phyloP scores from a whole-genome alignment of 1,140 invertebrate species.

The Sogatella furcifera region DNA sequence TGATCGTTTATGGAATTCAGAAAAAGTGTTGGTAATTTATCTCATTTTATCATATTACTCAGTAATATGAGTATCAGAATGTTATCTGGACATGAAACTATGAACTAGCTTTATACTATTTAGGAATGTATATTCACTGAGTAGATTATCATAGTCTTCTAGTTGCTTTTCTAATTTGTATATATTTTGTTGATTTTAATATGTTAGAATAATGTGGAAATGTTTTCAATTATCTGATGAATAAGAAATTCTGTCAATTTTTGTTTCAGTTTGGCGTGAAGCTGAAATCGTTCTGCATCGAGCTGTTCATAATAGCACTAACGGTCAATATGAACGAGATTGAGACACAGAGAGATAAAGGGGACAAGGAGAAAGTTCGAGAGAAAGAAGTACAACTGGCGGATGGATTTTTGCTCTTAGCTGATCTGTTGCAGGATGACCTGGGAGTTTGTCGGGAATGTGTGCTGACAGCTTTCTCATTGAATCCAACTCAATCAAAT shows the following conservation, averaged over 20 bases:
- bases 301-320: conserved; percentile 58
- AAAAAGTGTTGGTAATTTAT: no score
- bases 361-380: conserved; percentile 38
- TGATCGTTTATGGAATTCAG: no score
- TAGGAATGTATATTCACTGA: no score
- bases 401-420: conserved; percentile 43
- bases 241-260: conserved; percentile 17
- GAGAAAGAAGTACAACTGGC: conserved; percentile 42
- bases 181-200: no score
- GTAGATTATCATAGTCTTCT: no score
- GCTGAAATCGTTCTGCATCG: conserved; percentile 53
- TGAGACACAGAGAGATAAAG: conserved; percentile 49
- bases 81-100: no score
- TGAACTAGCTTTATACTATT: no score
- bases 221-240: no score
- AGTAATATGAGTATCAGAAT: no score
- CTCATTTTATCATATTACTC: no score
- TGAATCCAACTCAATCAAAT: conserved; percentile 42
- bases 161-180: no score
- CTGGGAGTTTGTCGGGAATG: conserved; percentile 46
- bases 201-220: no score
- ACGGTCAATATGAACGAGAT: conserved; percentile 65
- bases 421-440: conserved; percentile 39
- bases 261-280: conserved; percentile 45
- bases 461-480: conserved; percentile 51